These are phyloP conservation scores for Lophura nycthemera DNA, from an alignment of 2,113 vertebrate species.

Conservation along the genomic window DNA sequence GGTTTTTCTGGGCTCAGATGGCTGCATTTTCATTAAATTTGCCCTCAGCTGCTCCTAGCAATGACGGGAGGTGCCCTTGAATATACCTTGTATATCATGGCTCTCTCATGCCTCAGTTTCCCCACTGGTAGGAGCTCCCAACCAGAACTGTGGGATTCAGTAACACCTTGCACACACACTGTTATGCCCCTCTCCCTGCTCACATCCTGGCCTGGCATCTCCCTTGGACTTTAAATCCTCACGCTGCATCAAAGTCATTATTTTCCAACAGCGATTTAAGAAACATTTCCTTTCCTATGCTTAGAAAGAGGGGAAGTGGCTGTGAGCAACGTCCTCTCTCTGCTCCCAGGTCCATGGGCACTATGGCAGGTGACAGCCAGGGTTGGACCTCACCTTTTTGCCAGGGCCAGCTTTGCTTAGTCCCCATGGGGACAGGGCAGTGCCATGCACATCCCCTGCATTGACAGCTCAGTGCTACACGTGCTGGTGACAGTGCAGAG, in stretches of 20 bases:
- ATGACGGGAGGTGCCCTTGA: neutral
- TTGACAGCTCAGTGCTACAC: neutral
- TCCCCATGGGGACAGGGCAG: neutral
- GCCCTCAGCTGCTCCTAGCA: neutral
- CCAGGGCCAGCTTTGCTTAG: neutral
- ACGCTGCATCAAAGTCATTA: neutral
- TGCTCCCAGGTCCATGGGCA: too few species aligned
- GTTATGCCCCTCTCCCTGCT: neutral
- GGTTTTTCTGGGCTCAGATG: neutral
- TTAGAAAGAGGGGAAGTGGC: neutral
- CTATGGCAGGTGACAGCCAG: neutral
- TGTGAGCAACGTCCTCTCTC: neutral
- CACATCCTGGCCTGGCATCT: neutral
- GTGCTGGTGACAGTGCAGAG: neutral
- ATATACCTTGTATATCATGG: accelerated
- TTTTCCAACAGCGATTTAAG: neutral
- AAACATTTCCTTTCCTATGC: neutral
- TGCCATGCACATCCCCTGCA: neutral
- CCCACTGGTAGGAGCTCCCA: neutral
- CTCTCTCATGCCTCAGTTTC: neutral
- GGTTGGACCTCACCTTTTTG: neutral
- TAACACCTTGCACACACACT: neutral
- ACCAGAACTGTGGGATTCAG: accelerated
- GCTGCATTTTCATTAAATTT: neutral
- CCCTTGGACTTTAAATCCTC: neutral